Percentiles rank a stretch among this genome's conserved stretches.
phyloP scores from a whole-genome alignment of 2,888 invertebrate genomes.

The Lamproptera curius region DNA sequence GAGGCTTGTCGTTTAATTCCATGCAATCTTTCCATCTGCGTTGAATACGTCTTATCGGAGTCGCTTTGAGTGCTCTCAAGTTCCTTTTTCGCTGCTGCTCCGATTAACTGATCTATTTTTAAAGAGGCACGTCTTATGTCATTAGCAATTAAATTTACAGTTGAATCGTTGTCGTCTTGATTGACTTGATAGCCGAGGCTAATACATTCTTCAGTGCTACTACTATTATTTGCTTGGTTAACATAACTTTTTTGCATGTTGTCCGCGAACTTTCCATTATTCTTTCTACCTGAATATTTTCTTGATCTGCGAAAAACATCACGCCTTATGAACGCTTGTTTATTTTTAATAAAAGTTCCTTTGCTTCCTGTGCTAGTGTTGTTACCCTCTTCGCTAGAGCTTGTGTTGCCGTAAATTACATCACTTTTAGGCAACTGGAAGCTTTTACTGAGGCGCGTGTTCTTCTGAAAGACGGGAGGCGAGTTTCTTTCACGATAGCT shows the following conservation, averaged over 20 bases:
- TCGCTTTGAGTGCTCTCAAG: conserved; percentile 51
- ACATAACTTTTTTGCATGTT: conserved; percentile 54
- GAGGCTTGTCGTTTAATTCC: conserved; percentile 74
- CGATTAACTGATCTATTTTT: conserved; percentile 76
- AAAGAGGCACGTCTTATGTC: conserved; percentile 76
- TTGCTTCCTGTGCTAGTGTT: conserved; percentile 57
- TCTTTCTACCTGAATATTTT: conserved; percentile 71
- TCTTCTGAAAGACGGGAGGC: conserved; percentile 72
- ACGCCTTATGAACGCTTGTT: conserved; percentile 72
- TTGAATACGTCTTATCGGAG: conserved; percentile 70
- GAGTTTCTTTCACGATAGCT: conserved; percentile 73
- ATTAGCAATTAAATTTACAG: conserved; percentile 74
- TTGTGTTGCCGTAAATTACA: conserved; percentile 64
- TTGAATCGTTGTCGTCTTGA: conserved; percentile 75
- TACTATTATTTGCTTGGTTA: conserved; percentile 59
- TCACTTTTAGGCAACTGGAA: conserved; percentile 72
- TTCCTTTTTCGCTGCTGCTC: conserved; percentile 58
- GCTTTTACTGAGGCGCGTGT: conserved; percentile 72
- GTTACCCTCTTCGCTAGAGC: conserved; percentile 73
- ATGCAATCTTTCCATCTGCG: conserved; percentile 77
- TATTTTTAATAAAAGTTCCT: conserved; percentile 79
- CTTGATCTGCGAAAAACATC: conserved; percentile 72
- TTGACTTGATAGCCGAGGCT: conserved; percentile 73
- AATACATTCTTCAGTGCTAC: conserved; percentile 68
- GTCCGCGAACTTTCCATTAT: conserved; percentile 54